Evolutionary conservation across 2,888 invertebrate species (phyloP).

Genomic region (Crematogaster levior): DNA sequence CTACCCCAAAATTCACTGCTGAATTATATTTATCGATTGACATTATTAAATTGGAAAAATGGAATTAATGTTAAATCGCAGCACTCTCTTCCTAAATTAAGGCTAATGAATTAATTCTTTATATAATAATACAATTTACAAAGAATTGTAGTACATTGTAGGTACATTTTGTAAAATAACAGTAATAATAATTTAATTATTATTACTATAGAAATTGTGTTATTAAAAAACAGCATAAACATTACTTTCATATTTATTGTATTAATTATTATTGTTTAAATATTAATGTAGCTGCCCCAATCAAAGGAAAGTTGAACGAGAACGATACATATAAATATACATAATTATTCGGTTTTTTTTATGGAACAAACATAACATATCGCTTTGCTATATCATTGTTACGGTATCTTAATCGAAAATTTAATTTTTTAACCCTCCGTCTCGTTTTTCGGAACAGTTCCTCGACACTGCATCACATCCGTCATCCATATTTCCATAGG

Average conservation of each 20-base stretch:
- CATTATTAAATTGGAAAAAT: constrained; percentile 31
- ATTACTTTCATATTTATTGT: too few species aligned
- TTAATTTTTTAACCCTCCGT: constrained; percentile 78
- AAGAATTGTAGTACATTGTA: not conserved
- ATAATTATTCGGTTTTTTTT: not conserved
- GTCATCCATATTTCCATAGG: constrained; percentile 32
- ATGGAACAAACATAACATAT: not conserved
- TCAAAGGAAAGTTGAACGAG: too few species aligned
- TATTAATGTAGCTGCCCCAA: not conserved
- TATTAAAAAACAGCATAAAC: too few species aligned
- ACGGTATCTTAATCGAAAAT: constrained; percentile 24
- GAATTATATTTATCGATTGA: constrained; percentile 38
- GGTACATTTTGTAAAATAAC: not conserved
- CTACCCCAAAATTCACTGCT: constrained; percentile 23
- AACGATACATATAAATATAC: not conserved
- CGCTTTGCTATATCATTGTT: not conserved
- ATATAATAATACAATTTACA: constrained; percentile 13
- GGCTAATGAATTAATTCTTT: constrained; percentile 1
- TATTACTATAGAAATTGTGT: too few species aligned
- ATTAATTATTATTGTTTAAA: not conserved
- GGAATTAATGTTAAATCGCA: constrained; percentile 9
- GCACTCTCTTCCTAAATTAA: not conserved
- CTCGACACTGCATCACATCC: constrained; percentile 66
- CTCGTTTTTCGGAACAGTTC: constrained; percentile 76
- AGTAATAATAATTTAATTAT: too few species aligned